Base-by-base conservation (phyloP, 2,113 vertebrate species). In the Ammodytes dubius region DNA sequence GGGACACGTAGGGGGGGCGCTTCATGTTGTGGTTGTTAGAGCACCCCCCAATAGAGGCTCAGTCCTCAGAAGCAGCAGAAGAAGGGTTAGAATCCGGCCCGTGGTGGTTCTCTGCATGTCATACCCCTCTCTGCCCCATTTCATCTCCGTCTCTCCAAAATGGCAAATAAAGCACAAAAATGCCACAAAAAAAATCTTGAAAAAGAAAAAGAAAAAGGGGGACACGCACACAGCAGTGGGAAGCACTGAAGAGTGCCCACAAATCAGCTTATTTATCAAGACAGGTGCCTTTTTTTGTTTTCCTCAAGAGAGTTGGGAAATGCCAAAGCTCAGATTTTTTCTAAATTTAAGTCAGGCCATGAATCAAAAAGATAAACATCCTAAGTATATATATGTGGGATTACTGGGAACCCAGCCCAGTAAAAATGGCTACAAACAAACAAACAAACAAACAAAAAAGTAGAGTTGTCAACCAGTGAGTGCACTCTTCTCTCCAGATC, bases 401-500 rank as follows among this genome's bases (percentile, higher is more conserved):
- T 71, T 90, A 92, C 92, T 83, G 84, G 93, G 93, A 93, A 94
- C 93, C 95, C 94, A 95, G 94, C 94, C 94, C 93, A 92, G 92
- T 87, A 90, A 82, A 39, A 90, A 80, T 53, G 77, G 57, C 63
- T 76, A 87, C 78, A 81, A 61, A 85, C 49, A 75, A 70, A 81
- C 45, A 57, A 46, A 70, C 1, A 67, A 64, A 52, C 1, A 43
- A 27, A 40, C 15, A 43, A 42, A 63, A 69, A 70, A 60, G 81
- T 45, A 74, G 58, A 69, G 67, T 74, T 82, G 69, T 88, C 75
- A 87, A 84, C 67, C 19, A 14, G 39, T 89, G 89, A 91, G 90
- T 84, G 86, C 85, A 70, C 72, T 81, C 61, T 60, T 54, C 77
- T 49, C 63, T 72, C 74, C 59, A 1, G 40, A 77, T 80, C 65